A percentile compares a stretch with the other conserved stretches of the same genome.
phyloP scores from a whole-genome alignment of 2,113 vertebrate species.

The Percina caprodes region DNA sequence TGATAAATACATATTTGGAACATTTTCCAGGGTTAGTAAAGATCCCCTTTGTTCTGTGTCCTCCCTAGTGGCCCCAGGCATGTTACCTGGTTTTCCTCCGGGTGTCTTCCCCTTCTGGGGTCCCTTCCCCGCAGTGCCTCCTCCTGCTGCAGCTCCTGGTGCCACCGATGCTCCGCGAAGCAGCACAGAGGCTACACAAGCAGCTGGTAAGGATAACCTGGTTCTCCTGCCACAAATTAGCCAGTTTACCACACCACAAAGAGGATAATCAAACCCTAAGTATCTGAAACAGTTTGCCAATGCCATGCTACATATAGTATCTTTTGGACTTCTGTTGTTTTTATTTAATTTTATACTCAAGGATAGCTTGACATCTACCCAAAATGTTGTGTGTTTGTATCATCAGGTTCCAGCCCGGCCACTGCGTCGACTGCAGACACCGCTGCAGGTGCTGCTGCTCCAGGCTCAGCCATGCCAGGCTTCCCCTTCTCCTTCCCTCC shows the following conservation, averaged over 20 bases:
- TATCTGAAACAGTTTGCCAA: neutral
- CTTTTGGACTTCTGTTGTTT: neutral
- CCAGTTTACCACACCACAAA: neutral
- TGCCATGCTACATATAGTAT: neutral
- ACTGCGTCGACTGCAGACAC: conserved; percentile 65
- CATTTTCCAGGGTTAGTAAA: neutral
- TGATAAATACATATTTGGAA: neutral
- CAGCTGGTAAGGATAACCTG: conserved; percentile 69
- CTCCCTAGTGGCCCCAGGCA: conserved; percentile 87
- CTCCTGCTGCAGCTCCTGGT: conserved; percentile 74
- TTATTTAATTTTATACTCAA: neutral
- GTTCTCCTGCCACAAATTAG: neutral
- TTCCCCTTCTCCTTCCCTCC: conserved; percentile 88
- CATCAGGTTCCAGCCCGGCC: conserved; percentile 71
- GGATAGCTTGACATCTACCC: too few species aligned
- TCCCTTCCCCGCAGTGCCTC: conserved; percentile 89
- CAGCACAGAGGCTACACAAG: conserved; percentile 71
- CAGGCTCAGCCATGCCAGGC: conserved; percentile 79
- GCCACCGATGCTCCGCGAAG: conserved; percentile 64
- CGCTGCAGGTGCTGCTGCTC: conserved; percentile 53
- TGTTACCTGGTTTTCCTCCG: conserved; percentile 93
- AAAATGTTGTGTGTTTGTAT: neutral
- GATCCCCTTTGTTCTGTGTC: conserved; percentile 1
- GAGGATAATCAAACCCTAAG: neutral
- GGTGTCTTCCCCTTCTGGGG: conserved; percentile 96